Evolutionary conservation across 2,113 vertebrate species (phyloP).

Genomic region (Tor tambroides): DNA sequence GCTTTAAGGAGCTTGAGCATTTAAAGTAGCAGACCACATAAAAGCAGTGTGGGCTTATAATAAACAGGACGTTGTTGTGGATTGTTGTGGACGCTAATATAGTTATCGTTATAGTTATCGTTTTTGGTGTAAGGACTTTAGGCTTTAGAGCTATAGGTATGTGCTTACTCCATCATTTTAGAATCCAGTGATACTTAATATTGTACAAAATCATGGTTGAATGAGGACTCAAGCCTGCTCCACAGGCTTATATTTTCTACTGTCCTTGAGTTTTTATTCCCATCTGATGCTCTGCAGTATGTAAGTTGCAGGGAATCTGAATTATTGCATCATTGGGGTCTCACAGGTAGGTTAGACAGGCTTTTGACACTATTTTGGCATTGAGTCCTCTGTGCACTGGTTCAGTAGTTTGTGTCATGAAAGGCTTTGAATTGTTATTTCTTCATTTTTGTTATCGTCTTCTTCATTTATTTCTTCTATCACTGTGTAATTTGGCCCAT

Average conservation of each 20-base stretch:
- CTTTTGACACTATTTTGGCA: slow-evolving; percentile 22
- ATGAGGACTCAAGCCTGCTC: background rate
- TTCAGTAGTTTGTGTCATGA: background rate
- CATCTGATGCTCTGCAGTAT: background rate
- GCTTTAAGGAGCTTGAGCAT: background rate
- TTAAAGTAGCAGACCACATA: background rate
- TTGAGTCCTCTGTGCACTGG: background rate
- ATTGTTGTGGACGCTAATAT: too few relatives aligned
- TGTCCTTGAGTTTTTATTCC: background rate
- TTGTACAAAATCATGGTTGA: background rate
- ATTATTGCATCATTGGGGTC: slow-evolving; percentile 34
- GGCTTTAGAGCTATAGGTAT: background rate
- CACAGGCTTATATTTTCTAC: background rate
- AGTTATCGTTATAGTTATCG: background rate
- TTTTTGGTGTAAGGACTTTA: background rate
- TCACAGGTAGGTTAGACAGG: background rate
- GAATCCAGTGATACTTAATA: background rate
- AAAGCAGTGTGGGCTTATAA: background rate
- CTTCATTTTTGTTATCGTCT: background rate
- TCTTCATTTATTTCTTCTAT: background rate
- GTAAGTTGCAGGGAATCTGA: background rate
- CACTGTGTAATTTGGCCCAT: background rate
- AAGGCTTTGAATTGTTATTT: background rate
- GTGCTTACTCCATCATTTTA: background rate
- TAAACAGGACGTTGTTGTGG: too few relatives aligned